Evolutionary conservation across 2,797 vertebrate genomes (phyloP).

Genomic region (Megalops cyprinoides): DNA sequence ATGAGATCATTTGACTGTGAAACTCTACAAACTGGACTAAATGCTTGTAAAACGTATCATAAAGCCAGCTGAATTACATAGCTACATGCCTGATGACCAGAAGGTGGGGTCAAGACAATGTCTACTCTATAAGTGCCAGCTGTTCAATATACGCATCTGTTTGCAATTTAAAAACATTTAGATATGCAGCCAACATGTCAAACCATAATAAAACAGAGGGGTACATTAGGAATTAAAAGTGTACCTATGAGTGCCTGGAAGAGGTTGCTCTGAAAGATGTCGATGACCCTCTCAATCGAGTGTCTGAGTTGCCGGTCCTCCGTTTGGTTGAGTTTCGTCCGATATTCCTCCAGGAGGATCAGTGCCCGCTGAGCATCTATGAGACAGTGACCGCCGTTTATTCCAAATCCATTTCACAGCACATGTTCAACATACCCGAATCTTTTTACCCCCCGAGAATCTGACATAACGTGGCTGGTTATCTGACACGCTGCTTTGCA

Average conservation of each 20-base stretch:
- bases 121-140: background rate
- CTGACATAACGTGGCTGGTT: no score
- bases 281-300: slow-evolving; percentile 91
- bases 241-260: slow-evolving; percentile 93
- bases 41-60: background rate
- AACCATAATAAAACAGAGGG: background rate
- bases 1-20: background rate
- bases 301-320: slow-evolving; percentile 87
- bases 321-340: slow-evolving; percentile 57
- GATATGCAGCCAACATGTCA: background rate
- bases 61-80: background rate
- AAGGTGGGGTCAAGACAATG: background rate
- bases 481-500: no score
- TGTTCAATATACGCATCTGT: background rate
- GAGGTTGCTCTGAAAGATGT: slow-evolving; percentile 92
- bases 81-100: background rate
- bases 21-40: background rate
- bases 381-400: background rate
- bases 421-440: no score
- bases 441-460: no score
- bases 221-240: background rate
- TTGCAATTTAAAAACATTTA: background rate
- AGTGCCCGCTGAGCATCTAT: slow-evolving; percentile 90
- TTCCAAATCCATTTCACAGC: background rate
- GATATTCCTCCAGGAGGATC: slow-evolving; percentile 89